A percentile compares a stretch with the other conserved stretches of the same genome.
These are phyloP conservation scores for Seladonia tumulorum DNA, from an alignment of 2,888 invertebrate genomes.

Conservation along the genomic window DNA sequence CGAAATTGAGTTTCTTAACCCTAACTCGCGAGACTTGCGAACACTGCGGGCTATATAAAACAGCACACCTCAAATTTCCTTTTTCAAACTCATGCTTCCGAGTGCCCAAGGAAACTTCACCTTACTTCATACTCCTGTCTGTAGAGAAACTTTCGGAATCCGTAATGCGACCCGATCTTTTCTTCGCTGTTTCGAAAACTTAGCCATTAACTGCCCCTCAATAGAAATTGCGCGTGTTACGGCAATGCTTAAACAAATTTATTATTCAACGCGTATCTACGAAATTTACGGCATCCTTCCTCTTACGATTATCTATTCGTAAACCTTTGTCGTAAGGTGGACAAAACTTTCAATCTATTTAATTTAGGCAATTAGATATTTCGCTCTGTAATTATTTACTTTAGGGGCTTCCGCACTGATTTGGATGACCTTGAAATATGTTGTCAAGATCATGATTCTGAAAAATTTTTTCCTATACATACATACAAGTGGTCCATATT, in stretches of 20 bases:
- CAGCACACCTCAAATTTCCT: slow-evolving; percentile 17
- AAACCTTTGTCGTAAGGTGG: background rate
- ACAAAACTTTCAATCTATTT: background rate
- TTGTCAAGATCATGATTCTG: too few species aligned
- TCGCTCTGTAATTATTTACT: too few species aligned
- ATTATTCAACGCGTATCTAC: background rate
- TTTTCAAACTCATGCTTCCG: slow-evolving; percentile 15
- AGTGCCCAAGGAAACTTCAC: slow-evolving; percentile 18
- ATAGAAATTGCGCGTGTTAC: background rate
- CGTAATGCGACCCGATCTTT: slow-evolving; percentile 5
- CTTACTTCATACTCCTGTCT: background rate
- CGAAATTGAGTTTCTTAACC: slow-evolving; percentile 16
- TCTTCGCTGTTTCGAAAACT: background rate
- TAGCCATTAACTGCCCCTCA: background rate
- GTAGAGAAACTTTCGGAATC: slow-evolving; percentile 6
- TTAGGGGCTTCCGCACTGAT: too few species aligned
- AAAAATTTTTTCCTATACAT: too few species aligned
- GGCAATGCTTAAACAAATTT: background rate
- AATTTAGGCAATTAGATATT: background rate
- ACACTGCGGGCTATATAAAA: slow-evolving; percentile 10
- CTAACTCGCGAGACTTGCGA: background rate
- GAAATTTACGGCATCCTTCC: background rate
- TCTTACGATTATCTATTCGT: background rate
- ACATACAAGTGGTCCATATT: too few species aligned
- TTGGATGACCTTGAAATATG: too few species aligned